Evolutionary conservation across 2,797 vertebrate species (phyloP), one percentile per base, ranked within the genome.

Genomic region (Okamejei kenojei): DNA sequence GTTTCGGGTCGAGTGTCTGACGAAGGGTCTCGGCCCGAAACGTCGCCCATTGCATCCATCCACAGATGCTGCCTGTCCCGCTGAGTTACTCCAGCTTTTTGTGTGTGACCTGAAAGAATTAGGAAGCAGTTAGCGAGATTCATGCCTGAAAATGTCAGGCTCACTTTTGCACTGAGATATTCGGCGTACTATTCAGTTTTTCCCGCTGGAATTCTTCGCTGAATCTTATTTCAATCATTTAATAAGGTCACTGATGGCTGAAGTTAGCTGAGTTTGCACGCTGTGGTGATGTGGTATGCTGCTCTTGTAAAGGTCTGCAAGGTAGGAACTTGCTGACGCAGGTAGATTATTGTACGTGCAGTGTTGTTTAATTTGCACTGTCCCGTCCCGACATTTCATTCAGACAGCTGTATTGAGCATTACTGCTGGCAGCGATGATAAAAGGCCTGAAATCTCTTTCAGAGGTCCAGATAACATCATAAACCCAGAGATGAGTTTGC

Each of bases 211-310:
- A 35, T 19, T 35, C 29, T 35, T 32, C 1, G 7, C 84, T 35
- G 17, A 88, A 68, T 65, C 21, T 68, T 88, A 65, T 35, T 88
- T 88, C 63, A 68, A 35, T 68, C 84, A 68, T 88, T 88, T 88
- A 21, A 68, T 68, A 88, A 88, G 84, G 84, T 88, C 84, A 88
- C 84, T 45, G 61, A 68, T 19, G 65, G n/a, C 77, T 88, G 81
- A 26, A 61, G 81, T 84, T 3, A 84, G 54, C 81, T 84, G 81
- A 84, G 54, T 84, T 84, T 88, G 84, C 84, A 68, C 35, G n/a
- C 84, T 35, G n/a, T 1, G 11, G 0, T 61, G 9, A 29, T 84
- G 23, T 29, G 61, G 45, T n/a, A 7, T 10, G n/a, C n/a, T 17
- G 2, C 65, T 35, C 63, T 32, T 68, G 61, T 68, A 68, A 35